These are phyloP conservation scores for Brienomyrus longianalis DNA, from an alignment of 2,113 vertebrate genomes.

Conservation along the genomic window DNA sequence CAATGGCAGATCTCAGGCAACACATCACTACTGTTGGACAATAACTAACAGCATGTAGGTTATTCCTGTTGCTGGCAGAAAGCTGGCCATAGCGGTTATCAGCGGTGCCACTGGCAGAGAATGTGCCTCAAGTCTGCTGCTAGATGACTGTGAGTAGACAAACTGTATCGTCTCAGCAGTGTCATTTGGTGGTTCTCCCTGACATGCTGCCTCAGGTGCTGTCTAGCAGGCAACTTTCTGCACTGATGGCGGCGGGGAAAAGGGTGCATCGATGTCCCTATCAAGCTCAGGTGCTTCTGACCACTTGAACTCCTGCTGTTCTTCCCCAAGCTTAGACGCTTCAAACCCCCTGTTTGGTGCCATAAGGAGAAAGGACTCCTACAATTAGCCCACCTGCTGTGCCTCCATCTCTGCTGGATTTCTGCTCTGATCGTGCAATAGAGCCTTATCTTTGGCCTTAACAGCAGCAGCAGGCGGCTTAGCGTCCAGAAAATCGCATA, in stretches of 20 bases:
- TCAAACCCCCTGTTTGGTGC: neutral
- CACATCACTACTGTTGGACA: neutral
- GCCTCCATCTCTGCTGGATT: neutral
- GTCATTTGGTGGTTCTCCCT: neutral
- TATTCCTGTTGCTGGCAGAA: neutral
- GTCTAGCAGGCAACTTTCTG: neutral
- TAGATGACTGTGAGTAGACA: neutral
- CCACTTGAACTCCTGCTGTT: neutral
- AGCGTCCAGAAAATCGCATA: neutral
- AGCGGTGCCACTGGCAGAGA: neutral
- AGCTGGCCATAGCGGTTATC: neutral
- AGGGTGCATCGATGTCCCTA: neutral
- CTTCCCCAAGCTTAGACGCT: neutral
- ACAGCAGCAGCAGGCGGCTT: neutral
- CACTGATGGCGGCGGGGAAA: neutral
- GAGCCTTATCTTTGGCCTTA: neutral
- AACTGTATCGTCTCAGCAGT: neutral
- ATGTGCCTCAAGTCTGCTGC: neutral
- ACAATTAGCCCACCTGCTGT: neutral
- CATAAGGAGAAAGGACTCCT: neutral
- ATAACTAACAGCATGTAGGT: neutral
- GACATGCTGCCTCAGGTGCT: neutral
- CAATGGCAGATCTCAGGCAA: neutral
- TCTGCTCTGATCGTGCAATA: neutral
- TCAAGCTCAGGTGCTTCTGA: neutral